Percentiles rank a stretch among this genome's conserved stretches.
These are phyloP conservation scores for Phortica okadai DNA, from an alignment of 2,888 invertebrate genomes.

Conservation along the genomic window DNA sequence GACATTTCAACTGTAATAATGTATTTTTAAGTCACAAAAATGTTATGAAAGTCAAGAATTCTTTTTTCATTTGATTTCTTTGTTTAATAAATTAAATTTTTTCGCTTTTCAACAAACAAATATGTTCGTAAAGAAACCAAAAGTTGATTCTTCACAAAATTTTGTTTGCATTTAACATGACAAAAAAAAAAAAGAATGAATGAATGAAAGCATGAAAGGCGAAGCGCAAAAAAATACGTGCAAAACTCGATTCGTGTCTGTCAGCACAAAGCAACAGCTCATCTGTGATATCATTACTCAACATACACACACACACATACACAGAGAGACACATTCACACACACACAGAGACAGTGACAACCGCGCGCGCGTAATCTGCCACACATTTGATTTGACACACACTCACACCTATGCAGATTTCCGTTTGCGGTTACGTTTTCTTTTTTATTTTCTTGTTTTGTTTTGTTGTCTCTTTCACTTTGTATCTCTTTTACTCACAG, in stretches of 20 bases:
- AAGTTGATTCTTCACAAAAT: too few relatives aligned
- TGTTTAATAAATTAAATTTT: not conserved
- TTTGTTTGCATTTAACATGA: not conserved
- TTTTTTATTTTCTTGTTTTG: not conserved
- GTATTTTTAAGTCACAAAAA: not conserved
- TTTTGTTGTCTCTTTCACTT: not conserved
- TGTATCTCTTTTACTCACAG: too few relatives aligned
- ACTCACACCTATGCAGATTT: conserved; percentile 33
- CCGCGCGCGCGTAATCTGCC: not conserved
- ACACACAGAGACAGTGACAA: not conserved
- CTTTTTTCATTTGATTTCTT: not conserved
- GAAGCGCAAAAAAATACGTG: conserved; percentile 16
- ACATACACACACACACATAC: conserved; percentile 43
- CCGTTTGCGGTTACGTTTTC: conserved; percentile 43
- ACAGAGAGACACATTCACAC: not conserved
- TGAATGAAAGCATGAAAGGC: conserved; percentile 14
- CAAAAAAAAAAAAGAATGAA: conserved; percentile 50
- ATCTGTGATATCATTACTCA: conserved; percentile 66
- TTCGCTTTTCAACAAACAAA: not conserved
- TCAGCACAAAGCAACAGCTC: conserved; percentile 52
- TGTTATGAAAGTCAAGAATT: not conserved
- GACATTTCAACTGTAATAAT: not conserved
- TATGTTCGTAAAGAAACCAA: not conserved
- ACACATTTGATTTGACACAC: conserved; percentile 35
- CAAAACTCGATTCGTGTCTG: not conserved